Evolutionary conservation across 2,113 vertebrate species (phyloP).

Genomic region (Etheostoma spectabile): DNA sequence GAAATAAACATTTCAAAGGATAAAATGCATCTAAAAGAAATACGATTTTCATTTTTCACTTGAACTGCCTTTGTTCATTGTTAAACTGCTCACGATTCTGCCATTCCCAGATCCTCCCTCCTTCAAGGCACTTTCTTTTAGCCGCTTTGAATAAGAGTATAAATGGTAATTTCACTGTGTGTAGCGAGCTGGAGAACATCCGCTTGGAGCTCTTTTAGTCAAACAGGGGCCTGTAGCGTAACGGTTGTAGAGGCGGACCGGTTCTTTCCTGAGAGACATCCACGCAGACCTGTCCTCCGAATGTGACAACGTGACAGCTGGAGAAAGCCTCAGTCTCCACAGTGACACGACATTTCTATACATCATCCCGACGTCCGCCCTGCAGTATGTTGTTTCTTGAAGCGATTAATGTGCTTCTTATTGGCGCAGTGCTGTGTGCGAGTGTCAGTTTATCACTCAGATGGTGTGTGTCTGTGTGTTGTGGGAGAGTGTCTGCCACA

Average conservation of each 20-base stretch:
- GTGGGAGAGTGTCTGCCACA: constrained; percentile 36
- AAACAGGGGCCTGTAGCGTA: constrained; percentile 28
- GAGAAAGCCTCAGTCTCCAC: constrained; percentile 20
- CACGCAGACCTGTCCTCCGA: neutral
- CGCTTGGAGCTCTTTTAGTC: constrained; percentile 45
- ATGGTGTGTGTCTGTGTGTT: constrained; percentile 23
- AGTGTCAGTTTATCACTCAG: constrained; percentile 51
- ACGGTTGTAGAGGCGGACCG: neutral
- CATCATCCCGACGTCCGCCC: constrained; percentile 27
- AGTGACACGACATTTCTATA: constrained; percentile 46
- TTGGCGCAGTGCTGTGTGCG: constrained; percentile 4
- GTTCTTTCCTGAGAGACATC: constrained; percentile 45
- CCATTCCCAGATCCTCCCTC: constrained; percentile 42
- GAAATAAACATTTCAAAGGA: neutral
- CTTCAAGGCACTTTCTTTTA: constrained; percentile 48
- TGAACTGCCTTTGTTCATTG: constrained; percentile 36
- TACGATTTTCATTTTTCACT: constrained; percentile 42
- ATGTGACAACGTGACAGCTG: constrained; percentile 53
- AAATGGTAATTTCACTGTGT: constrained; percentile 63
- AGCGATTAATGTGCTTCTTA: constrained; percentile 56
- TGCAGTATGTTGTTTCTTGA: constrained; percentile 32
- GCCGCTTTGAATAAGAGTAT: constrained; percentile 43
- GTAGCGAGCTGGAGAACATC: constrained; percentile 59
- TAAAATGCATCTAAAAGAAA: constrained; percentile 3
- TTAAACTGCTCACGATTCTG: constrained; percentile 34